Conservation (phyloP, 2,888 invertebrate species). For the Caenorhabditis sp. region DNA sequence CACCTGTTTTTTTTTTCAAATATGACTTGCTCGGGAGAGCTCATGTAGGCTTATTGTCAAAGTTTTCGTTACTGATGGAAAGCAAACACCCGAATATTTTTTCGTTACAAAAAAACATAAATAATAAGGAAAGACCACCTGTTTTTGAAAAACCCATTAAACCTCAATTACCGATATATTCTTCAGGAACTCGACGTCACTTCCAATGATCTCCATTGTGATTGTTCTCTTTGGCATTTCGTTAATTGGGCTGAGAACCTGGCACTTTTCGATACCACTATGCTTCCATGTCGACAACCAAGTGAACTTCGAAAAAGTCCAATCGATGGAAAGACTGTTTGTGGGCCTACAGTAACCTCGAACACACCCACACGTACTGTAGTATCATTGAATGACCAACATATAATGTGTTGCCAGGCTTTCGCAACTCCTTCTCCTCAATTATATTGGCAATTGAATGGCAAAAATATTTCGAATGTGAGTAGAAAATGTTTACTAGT, state of each 20-base stretch:
- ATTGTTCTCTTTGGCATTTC: conserved; percentile 59
- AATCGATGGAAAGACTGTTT: conserved; percentile 37
- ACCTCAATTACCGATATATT: background rate
- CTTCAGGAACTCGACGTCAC: conserved; percentile 62
- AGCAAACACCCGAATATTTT: too few relatives aligned
- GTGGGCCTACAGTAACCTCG: conserved; percentile 37
- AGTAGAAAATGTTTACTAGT: too few relatives aligned
- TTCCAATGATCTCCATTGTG: conserved; percentile 64
- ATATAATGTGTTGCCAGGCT: conserved; percentile 42
- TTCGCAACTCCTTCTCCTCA: conserved; percentile 43
- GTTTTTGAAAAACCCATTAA: background rate
- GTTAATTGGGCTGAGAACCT: conserved; percentile 47
- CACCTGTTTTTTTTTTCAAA: too few relatives aligned
- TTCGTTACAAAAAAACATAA: too few relatives aligned
- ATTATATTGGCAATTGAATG: conserved; percentile 45
- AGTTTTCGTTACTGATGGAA: too few relatives aligned
- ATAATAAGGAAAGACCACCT: too few relatives aligned
- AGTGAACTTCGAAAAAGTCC: conserved; percentile 41
- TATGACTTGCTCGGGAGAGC: too few relatives aligned
- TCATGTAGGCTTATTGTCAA: too few relatives aligned
- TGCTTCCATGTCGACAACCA: conserved; percentile 36
- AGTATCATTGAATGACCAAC: conserved; percentile 32
- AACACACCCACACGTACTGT: conserved; percentile 15
- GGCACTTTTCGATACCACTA: conserved; percentile 37
- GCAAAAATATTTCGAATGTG: conserved; percentile 40